These are phyloP conservation scores for Percopsis omiscomaycus DNA, from an alignment of 2,797 vertebrate species.

Conservation along the genomic window DNA sequence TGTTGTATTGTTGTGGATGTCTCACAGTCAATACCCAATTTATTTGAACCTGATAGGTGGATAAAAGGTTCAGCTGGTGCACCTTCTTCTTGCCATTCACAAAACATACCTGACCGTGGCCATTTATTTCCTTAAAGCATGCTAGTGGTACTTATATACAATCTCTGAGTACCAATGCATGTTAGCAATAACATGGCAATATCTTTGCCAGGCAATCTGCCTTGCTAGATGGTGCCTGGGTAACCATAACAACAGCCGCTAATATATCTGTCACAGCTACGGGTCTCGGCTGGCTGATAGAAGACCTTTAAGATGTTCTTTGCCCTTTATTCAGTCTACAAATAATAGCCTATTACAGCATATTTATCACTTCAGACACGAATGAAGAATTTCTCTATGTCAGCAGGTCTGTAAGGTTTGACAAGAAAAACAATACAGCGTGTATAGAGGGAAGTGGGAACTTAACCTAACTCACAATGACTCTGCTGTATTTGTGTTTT, in stretches of 20 bases:
- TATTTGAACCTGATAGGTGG: constrained; percentile 61
- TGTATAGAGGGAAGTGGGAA: constrained; percentile 6
- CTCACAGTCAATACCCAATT: constrained; percentile 70
- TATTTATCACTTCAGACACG: constrained; percentile 1
- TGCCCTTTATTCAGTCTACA: constrained; percentile 11
- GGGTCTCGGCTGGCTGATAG: constrained; percentile 56
- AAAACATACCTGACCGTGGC: constrained; percentile 34
- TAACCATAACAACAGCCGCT: constrained; percentile 74
- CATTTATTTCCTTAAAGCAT: constrained; percentile 4
- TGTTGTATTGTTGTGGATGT: constrained; percentile 42
- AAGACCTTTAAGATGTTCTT: constrained; percentile 34
- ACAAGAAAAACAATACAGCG: constrained; percentile 19
- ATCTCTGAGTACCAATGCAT: constrained; percentile 17
- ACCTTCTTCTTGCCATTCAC: constrained; percentile 23
- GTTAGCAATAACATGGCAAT: constrained; percentile 24
- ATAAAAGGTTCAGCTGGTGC: constrained; percentile 34
- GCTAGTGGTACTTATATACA: background rate
- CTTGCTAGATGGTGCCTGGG: constrained; percentile 45
- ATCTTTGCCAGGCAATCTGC: constrained; percentile 41
- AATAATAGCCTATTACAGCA: background rate
- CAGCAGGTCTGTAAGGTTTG: constrained; percentile 8
- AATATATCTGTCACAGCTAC: constrained; percentile 61
- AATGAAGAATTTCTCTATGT: background rate
- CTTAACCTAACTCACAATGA: background rate
- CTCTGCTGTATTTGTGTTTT: constrained; percentile 21